Base-by-base conservation (phyloP, 1,140 invertebrate species). In the Luehdorfia chinensis region DNA sequence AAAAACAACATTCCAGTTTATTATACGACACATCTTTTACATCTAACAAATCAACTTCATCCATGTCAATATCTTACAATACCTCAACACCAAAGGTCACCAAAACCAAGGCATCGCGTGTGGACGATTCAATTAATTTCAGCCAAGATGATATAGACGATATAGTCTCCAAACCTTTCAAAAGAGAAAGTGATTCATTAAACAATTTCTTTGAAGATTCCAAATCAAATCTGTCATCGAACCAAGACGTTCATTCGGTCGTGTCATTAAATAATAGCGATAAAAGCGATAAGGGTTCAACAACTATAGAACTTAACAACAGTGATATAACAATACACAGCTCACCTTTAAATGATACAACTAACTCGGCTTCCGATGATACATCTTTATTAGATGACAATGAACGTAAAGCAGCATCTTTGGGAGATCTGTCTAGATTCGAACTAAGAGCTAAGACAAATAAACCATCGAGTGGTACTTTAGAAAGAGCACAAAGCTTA, bases 401-500 rank as follows among this genome's bases (percentile, higher is more conserved):
- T 54, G 92, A 92, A 58, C 87, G 94, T 15, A 94, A 94, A 87
- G 93, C 94, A 1, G 92, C 93, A 0, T 95, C 94, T 44, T 84
- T 95, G 1, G 94, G 94, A 2, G 94, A 95, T 75, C 76, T 95
- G 18, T 94, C 93, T 0, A 92, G 91, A 70, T 91, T 94, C 51
- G 92, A 93, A 55, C 84, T 89, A 2, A 85, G 80, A 49, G 56
- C 79, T 8, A 92, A 90, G 60, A 87, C 87, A 1, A 75, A 45
- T 25, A 85, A 76, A 47, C 78, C 74, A 13, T 68, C 79, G 18
- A 85, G 76, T 12, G 86, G 88, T 19, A 93, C 91, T 13, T 75
- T 95, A 12, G 94, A 95, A 80, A 88, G 94, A 51, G 94, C 94
- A 0, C 93, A 95, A 63, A 95, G 94, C 56, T 75, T 95, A 6